These are phyloP conservation scores for Bovichtus variegatus DNA, from an alignment of 2,797 vertebrate genomes.

Conservation along the genomic window DNA sequence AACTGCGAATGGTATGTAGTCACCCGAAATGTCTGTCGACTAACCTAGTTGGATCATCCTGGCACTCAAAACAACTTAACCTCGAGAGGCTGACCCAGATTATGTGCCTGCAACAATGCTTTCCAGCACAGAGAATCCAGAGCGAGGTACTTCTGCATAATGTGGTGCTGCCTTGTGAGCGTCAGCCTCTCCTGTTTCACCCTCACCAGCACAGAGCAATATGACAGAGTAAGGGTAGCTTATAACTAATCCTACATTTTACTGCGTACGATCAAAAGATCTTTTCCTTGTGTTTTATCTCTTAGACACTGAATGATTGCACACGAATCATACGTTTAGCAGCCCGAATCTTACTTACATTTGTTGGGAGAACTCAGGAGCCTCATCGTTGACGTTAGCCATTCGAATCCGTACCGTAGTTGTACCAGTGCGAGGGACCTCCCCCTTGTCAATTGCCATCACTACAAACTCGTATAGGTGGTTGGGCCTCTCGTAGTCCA, in stretches of 20 bases:
- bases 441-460: constrained; percentile 91
- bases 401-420: constrained; percentile 90
- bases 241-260: not conserved
- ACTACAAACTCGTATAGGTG: constrained; percentile 93
- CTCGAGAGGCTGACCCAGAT: not conserved
- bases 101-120: constrained; percentile 10
- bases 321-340: not conserved
- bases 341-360: constrained; percentile 78
- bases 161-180: not conserved
- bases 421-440: constrained; percentile 88
- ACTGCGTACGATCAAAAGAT: not conserved
- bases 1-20: not conserved
- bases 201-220: not conserved
- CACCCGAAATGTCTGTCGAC: not conserved
- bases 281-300: not conserved
- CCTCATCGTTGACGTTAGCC: constrained; percentile 92
- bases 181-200: not conserved
- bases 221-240: not conserved
- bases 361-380: constrained; percentile 89
- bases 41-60: constrained; percentile 9
- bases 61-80: constrained; percentile 3
- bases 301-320: not conserved
- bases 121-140: not conserved
- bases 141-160: not conserved
- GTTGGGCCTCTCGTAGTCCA: constrained; percentile 90